phyloP scores from a whole-genome alignment of 2,113 vertebrate genomes.

The Salvelinus sp. region DNA sequence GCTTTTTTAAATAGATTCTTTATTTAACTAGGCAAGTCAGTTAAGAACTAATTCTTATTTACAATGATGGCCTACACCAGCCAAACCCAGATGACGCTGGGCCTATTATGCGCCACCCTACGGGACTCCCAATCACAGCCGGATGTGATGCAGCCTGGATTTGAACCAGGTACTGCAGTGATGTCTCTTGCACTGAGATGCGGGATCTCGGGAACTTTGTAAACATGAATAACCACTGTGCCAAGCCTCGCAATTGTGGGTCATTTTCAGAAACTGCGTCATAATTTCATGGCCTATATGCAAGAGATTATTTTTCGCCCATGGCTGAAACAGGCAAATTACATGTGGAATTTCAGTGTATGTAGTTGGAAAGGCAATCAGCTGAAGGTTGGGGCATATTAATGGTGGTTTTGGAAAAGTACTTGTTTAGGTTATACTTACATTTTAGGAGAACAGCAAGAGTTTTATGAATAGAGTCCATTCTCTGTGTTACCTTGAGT shows the following conservation, averaged over 20 bases:
- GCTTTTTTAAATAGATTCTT: no score
- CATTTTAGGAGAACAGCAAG: background rate
- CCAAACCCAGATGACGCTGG: no score
- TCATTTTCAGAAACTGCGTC: conserved; percentile 41
- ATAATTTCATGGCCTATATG: conserved; percentile 27
- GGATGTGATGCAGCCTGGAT: no score
- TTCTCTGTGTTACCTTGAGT: conserved; percentile 41
- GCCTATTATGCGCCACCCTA: no score
- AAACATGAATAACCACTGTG: conserved; percentile 36
- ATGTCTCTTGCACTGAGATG: no score
- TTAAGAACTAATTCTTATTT: background rate
- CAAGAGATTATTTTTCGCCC: conserved; percentile 34
- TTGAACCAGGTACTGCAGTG: no score
- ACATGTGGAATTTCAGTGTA: conserved; percentile 28
- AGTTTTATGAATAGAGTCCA: conserved; percentile 39
- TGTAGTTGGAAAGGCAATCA: conserved; percentile 25
- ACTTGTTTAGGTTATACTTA: conserved; percentile 23
- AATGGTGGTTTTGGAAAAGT: conserved; percentile 24
- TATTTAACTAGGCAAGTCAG: background rate
- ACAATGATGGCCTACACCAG: no score
- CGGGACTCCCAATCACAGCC: no score
- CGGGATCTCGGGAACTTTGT: background rate
- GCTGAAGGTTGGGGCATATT: conserved; percentile 26
- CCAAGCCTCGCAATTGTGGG: conserved; percentile 37
- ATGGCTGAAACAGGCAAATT: conserved; percentile 36